Evolutionary conservation across 2,113 vertebrate species (phyloP).

Genomic region (Pelmatolapia mariae): DNA sequence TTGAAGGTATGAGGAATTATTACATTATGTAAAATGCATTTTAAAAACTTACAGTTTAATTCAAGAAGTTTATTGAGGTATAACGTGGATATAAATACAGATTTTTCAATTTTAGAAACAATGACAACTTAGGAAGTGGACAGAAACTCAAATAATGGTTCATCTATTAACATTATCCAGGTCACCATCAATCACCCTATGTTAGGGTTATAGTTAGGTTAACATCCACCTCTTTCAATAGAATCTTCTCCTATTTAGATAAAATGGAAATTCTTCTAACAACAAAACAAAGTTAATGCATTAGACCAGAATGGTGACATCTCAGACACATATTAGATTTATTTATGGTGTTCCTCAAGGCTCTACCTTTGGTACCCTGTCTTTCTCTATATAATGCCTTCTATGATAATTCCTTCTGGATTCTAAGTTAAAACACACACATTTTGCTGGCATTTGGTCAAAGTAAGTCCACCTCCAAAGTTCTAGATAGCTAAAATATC

Average conservation of each 20-base stretch:
- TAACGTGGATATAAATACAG: neutral
- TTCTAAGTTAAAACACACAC: neutral
- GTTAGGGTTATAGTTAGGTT: neutral
- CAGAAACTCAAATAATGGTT: neutral
- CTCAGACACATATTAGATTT: neutral
- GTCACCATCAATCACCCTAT: neutral
- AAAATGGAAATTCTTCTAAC: neutral
- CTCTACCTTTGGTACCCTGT: neutral
- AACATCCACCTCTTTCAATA: neutral
- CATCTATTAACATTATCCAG: neutral
- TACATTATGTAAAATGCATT: neutral
- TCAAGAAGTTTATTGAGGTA: neutral
- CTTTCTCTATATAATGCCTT: neutral
- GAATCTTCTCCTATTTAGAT: neutral
- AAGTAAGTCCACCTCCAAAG: neutral
- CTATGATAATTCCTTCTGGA: neutral
- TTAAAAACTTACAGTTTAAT: accelerated
- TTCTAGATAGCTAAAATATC: neutral
- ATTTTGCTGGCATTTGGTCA: neutral
- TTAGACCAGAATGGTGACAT: neutral
- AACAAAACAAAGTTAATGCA: neutral
- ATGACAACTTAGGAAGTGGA: neutral
- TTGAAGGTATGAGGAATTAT: neutral
- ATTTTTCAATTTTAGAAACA: neutral
- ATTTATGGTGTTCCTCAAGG: neutral